Percentiles rank a stretch among this genome's conserved stretches.
These are phyloP conservation scores for Eretmocerus hayati DNA, from an alignment of 2,888 invertebrate genomes.

Conservation along the genomic window DNA sequence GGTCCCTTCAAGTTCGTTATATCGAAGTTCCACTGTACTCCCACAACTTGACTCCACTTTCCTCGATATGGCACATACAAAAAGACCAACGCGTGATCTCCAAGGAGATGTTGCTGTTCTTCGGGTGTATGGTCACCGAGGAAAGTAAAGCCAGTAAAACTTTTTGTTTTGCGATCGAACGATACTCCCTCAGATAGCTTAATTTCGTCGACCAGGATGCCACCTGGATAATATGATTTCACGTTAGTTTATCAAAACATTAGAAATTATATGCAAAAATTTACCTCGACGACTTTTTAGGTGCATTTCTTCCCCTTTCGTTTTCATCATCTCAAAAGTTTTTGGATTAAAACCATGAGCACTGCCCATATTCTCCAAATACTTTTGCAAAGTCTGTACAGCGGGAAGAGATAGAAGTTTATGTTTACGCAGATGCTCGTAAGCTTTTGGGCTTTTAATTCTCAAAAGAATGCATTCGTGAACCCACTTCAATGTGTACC, in stretches of 20 bases:
- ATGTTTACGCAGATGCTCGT: neutral
- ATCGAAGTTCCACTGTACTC: too few relatives aligned
- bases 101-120: slow-evolving; percentile 13
- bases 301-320: too few relatives aligned
- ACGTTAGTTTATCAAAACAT: too few relatives aligned
- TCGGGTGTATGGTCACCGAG: too few relatives aligned
- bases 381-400: neutral
- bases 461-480: neutral
- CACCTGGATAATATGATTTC: slow-evolving; percentile 4
- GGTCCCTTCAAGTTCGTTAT: too few relatives aligned
- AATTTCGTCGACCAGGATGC: slow-evolving; percentile 6
- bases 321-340: slow-evolving; percentile 1
- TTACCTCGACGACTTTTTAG: too few relatives aligned
- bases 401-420: neutral
- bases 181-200: neutral
- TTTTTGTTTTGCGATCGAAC: neutral
- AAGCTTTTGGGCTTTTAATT: slow-evolving; percentile 1
- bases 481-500: slow-evolving; percentile 3
- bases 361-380: neutral
- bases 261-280: too few relatives aligned
- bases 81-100: slow-evolving; percentile 28
- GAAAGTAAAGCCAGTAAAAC: neutral
- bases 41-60: slow-evolving; percentile 24
- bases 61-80: slow-evolving; percentile 24
- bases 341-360: neutral